Conservation (phyloP, 2,113 vertebrate species). For the Fukomys damarensis region DNA sequence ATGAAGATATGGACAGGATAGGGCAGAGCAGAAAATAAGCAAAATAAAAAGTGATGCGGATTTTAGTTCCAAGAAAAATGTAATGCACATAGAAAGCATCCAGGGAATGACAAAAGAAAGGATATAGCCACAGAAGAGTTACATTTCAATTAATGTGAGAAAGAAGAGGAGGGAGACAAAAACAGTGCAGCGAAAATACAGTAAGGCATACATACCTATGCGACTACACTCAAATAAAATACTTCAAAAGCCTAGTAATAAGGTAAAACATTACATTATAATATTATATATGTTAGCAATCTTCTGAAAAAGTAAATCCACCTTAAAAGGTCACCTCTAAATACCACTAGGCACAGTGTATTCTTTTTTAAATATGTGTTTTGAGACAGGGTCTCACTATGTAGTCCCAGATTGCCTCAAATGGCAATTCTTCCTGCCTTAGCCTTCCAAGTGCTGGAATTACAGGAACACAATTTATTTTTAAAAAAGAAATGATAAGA, state of each 20-base stretch:
- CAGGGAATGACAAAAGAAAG: neutral
- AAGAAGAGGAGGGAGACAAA: neutral
- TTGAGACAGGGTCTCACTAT: no score
- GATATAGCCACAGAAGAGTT: neutral
- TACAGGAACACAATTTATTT: neutral
- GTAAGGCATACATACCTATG: neutral
- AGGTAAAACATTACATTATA: neutral
- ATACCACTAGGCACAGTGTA: neutral
- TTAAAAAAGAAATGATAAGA: neutral
- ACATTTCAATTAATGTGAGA: neutral
- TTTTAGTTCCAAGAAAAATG: neutral
- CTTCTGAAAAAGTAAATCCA: neutral
- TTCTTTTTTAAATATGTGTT: neutral
- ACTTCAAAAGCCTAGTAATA: neutral
- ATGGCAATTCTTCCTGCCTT: no score
- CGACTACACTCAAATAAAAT: neutral
- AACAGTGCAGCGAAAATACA: neutral
- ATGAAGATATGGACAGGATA: neutral
- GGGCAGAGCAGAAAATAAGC: neutral
- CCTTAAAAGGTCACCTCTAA: neutral
- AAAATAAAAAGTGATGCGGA: constrained; percentile 19
- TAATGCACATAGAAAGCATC: neutral
- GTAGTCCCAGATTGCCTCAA: no score
- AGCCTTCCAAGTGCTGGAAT: no score
- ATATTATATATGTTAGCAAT: no score